These are phyloP conservation scores for Mergus octosetaceus DNA, from an alignment of 2,797 vertebrate genomes.

Conservation along the genomic window DNA sequence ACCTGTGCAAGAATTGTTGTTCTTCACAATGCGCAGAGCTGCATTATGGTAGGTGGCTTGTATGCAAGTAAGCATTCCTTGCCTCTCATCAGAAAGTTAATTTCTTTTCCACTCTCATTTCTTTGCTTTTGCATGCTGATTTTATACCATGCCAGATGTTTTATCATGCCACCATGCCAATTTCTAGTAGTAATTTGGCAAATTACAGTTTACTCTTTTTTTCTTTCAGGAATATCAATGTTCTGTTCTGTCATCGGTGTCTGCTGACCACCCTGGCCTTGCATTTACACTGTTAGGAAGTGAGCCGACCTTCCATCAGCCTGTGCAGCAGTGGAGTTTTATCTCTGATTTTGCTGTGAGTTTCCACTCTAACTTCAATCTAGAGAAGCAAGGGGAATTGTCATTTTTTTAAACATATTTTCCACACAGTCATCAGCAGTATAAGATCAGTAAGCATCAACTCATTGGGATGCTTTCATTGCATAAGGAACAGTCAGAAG, in stretches of 20 bases:
- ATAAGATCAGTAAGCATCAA: neutral
- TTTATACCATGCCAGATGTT: neutral
- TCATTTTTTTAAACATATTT: neutral
- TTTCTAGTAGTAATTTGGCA: neutral
- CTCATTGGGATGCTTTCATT: neutral
- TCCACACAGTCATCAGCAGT: neutral
- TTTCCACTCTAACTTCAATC: neutral
- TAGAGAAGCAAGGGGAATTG: neutral
- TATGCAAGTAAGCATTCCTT: neutral
- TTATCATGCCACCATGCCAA: too few species aligned
- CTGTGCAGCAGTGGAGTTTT: constrained; percentile 88
- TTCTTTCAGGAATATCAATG: constrained; percentile 75
- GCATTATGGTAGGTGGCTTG: neutral
- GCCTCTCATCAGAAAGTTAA: neutral
- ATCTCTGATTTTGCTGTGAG: constrained; percentile 87
- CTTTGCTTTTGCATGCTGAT: neutral
- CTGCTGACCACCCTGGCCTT: constrained; percentile 82
- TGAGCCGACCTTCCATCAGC: constrained; percentile 85
- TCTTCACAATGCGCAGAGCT: neutral
- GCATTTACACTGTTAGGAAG: constrained; percentile 85
- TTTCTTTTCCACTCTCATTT: neutral
- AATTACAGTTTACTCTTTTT: neutral
- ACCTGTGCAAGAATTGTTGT: neutral
- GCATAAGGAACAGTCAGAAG: neutral
- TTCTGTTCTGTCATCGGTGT: constrained; percentile 76